Conservation (phyloP, 1,140 invertebrate species). For the Mercenaria mercenaria region DNA sequence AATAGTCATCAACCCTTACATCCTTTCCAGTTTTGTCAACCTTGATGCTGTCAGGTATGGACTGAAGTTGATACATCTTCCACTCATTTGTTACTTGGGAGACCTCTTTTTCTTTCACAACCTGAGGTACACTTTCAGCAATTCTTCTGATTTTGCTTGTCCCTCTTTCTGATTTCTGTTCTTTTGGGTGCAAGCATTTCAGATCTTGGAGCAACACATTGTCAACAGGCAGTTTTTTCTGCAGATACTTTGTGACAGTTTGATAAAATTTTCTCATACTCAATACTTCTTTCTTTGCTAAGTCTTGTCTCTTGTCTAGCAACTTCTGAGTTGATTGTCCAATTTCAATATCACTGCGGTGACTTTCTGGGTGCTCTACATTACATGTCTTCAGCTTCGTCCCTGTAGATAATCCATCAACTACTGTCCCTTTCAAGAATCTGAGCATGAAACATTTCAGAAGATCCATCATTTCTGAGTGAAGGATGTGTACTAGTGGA, state of each 20-base stretch:
- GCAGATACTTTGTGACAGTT: constrained; percentile 47
- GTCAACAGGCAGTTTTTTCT: constrained; percentile 48
- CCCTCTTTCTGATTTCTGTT: constrained; percentile 38
- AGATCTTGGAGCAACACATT: constrained; percentile 41
- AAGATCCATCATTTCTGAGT: constrained; percentile 55
- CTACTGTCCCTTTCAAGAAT: constrained; percentile 42
- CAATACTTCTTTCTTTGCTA: constrained; percentile 25
- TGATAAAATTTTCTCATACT: constrained; percentile 54
- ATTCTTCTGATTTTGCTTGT: constrained; percentile 37
- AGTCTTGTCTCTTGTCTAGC: not conserved
- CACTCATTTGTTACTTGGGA: constrained; percentile 66
- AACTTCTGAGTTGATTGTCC: constrained; percentile 18
- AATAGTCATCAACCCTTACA: constrained; percentile 70
- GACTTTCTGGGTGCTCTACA: constrained; percentile 47
- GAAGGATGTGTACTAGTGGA: constrained; percentile 67
- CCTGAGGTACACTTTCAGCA: constrained; percentile 30
- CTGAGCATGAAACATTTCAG: constrained; percentile 50
- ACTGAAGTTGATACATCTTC: constrained; percentile 57
- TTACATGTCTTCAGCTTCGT: constrained; percentile 42
- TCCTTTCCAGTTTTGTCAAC: constrained; percentile 39
- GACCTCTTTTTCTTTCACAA: constrained; percentile 23
- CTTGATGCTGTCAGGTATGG: constrained; percentile 48
- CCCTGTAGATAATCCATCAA: constrained; percentile 27
- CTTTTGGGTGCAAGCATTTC: constrained; percentile 50
- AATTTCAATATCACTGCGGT: constrained; percentile 52